phyloP scores from a whole-genome alignment of 2,797 vertebrate genomes.

The Eleutherodactylus coqui region DNA sequence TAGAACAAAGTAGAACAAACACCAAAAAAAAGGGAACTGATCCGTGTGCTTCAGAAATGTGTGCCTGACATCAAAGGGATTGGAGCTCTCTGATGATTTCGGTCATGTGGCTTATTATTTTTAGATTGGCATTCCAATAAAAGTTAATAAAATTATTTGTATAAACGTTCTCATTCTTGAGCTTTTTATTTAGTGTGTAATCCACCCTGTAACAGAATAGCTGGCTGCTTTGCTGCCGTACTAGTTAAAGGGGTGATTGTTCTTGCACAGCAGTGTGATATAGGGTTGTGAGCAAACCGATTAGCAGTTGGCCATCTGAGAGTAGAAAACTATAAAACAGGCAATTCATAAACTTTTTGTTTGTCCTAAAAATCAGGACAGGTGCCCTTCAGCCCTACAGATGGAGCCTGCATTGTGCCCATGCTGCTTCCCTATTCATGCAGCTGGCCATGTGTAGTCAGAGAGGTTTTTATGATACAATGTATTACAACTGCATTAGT shows the following conservation, averaged over 20 bases:
- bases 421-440: too few species aligned
- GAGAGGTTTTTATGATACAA: neutral
- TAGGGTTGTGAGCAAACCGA: too few species aligned
- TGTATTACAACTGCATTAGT: neutral
- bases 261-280: too few species aligned
- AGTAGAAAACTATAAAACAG: too few species aligned
- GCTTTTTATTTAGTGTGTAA: neutral
- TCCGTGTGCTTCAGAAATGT: neutral
- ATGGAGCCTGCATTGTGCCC: too few species aligned
- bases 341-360: too few species aligned
- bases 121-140: neutral
- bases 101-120: neutral
- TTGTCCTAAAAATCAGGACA: too few species aligned
- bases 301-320: too few species aligned
- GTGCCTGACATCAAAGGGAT: neutral
- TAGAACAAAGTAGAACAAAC: neutral
- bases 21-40: neutral
- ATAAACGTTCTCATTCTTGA: neutral
- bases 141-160: neutral
- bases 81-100: neutral
- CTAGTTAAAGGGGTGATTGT: too few species aligned
- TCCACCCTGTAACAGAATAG: too few species aligned
- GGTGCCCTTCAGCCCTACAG: too few species aligned
- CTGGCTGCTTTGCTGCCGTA: too few species aligned
- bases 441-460: neutral